A percentile compares a stretch with the other conserved stretches of the same genome.
phyloP scores from a whole-genome alignment of 1,140 invertebrate genomes.

The Globodera rostochiensis region DNA sequence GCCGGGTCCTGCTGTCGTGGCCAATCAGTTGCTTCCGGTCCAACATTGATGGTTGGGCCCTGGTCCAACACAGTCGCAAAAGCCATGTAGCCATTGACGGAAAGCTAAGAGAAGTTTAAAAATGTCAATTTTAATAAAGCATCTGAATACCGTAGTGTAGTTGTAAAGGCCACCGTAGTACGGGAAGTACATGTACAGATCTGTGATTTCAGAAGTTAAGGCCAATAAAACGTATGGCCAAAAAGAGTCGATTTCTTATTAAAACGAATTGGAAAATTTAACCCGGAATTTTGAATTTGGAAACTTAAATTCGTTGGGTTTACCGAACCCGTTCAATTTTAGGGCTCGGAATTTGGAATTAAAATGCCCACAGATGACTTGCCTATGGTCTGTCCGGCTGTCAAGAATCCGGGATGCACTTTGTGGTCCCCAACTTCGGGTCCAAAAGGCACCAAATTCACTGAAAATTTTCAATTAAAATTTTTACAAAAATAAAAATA shows the following conservation, averaged over 20 bases:
- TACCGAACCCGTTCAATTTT: neutral
- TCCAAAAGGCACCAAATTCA: conserved; percentile 63
- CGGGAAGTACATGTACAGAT: conserved; percentile 63
- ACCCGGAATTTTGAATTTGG: neutral
- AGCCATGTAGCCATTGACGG: conserved; percentile 65
- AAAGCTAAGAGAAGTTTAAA: conserved; percentile 42
- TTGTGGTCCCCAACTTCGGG: conserved; percentile 61
- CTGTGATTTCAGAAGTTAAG: neutral
- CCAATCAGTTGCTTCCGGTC: conserved; percentile 64
- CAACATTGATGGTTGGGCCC: conserved; percentile 64
- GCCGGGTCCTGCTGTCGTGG: conserved; percentile 64
- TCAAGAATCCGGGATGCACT: conserved; percentile 62
- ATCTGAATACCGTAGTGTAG: conserved; percentile 60
- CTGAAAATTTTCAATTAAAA: conserved; percentile 28
- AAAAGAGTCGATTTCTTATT: no score
- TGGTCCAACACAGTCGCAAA: conserved; percentile 65
- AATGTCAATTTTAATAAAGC: conserved; percentile 9
- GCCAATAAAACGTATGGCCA: neutral
- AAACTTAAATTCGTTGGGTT: no score
- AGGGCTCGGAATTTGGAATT: neutral
- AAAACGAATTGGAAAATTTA: no score
- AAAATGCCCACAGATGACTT: neutral
- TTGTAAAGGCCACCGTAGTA: conserved; percentile 65
- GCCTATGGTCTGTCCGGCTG: conserved; percentile 64
- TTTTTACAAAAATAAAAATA: conserved; percentile 8